Conservation (phyloP, 2,113 vertebrate genomes). For the Vireo altiloquus region DNA sequence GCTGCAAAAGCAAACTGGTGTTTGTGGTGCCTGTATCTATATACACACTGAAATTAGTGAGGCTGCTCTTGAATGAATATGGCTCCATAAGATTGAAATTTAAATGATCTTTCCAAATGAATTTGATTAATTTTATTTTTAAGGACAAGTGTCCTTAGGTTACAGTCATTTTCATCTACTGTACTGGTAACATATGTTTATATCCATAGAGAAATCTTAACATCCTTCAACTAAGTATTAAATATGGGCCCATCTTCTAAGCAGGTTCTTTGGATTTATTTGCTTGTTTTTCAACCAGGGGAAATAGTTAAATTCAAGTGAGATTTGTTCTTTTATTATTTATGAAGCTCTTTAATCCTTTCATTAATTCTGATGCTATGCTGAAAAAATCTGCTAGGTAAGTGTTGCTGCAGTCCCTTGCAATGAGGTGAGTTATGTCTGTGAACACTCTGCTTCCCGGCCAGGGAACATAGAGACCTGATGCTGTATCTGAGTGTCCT, state of each 20-base stretch:
- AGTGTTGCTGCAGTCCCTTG: neutral
- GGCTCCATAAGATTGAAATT: neutral
- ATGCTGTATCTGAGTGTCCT: neutral
- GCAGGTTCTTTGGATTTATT: neutral
- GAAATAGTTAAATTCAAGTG: neutral
- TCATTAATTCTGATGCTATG: neutral
- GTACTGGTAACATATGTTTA: neutral
- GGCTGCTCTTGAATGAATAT: neutral
- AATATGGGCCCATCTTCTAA: neutral
- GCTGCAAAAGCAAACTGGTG: neutral
- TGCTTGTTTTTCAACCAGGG: neutral
- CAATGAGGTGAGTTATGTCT: neutral
- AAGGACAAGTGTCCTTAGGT: neutral
- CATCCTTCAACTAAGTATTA: neutral
- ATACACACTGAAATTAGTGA: neutral
- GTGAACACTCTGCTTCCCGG: neutral
- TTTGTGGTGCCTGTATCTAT: neutral
- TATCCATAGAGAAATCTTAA: neutral
- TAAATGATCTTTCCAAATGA: neutral
- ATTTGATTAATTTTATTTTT: neutral
- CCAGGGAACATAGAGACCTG: neutral
- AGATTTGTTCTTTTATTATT: neutral
- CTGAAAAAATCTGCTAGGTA: neutral
- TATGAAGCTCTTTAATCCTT: neutral
- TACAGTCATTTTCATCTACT: neutral